Percentiles rank a stretch among this genome's conserved stretches.
Conservation (phyloP, 2,888 invertebrate genomes). For the Folsomia candida region DNA sequence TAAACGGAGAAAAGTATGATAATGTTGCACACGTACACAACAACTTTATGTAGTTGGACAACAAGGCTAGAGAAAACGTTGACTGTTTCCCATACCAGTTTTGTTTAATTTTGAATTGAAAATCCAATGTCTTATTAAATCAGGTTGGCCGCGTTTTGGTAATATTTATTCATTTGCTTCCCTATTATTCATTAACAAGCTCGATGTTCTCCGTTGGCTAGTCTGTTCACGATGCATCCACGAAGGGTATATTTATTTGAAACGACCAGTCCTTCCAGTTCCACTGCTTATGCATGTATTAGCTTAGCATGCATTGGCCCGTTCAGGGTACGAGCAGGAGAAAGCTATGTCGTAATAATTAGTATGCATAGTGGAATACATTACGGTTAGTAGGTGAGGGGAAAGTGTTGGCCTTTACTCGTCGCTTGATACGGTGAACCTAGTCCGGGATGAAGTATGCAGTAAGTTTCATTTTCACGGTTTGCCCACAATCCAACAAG, state of each 20-base stretch:
- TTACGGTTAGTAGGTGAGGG: not conserved
- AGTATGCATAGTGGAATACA: constrained; percentile 5
- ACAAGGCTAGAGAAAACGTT: too few species aligned
- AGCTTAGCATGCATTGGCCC: too few species aligned
- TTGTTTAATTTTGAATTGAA: not conserved
- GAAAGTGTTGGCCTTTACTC: too few species aligned
- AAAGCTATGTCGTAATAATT: not conserved
- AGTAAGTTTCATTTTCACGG: not conserved
- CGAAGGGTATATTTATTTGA: not conserved
- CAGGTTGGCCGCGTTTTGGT: constrained; percentile 7
- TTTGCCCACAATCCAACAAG: not conserved
- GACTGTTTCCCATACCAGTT: too few species aligned
- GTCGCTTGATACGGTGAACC: not conserved
- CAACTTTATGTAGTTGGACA: too few species aligned
- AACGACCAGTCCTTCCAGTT: not conserved
- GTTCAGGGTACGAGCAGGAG: not conserved
- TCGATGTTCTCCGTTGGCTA: not conserved
- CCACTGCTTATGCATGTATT: not conserved
- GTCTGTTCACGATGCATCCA: not conserved
- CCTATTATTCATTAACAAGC: not conserved
- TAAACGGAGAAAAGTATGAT: too few species aligned
- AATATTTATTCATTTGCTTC: constrained; percentile 16
- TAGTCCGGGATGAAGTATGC: not conserved
- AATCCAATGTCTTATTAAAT: not conserved
- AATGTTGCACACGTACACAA: too few species aligned